These are phyloP conservation scores for Octopus bimaculoides DNA, from an alignment of 1,140 invertebrate genomes.

Conservation along the genomic window DNA sequence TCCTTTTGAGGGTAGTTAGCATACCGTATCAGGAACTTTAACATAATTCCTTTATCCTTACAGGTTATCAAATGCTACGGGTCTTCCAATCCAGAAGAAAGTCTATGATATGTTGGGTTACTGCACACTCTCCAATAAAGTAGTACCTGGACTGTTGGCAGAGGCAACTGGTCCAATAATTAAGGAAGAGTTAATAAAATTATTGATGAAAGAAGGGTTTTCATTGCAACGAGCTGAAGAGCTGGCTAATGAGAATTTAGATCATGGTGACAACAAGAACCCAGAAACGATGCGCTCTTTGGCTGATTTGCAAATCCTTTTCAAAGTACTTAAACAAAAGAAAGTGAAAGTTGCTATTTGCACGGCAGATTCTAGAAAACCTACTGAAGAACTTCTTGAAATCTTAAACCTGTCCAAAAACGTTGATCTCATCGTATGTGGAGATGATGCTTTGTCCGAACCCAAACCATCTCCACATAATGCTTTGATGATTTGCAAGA, in stretches of 20 bases:
- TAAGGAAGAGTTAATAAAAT: conserved; percentile 47
- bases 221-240: conserved; percentile 26
- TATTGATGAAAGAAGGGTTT: conserved; percentile 54
- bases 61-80: conserved; percentile 42
- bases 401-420: conserved; percentile 45
- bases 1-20: too few species aligned
- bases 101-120: conserved; percentile 57
- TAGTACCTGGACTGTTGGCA: conserved; percentile 58
- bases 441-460: conserved; percentile 55
- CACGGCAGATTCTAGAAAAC: conserved; percentile 56
- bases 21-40: background rate
- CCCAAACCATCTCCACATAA: conserved; percentile 60
- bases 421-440: conserved; percentile 58
- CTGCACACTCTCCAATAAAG: conserved; percentile 41
- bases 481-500: conserved; percentile 56
- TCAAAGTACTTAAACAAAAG: conserved; percentile 53
- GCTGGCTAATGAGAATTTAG: conserved; percentile 39
- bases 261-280: conserved; percentile 37
- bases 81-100: conserved; percentile 45
- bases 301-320: conserved; percentile 53
- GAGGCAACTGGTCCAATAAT: conserved; percentile 54
- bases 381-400: conserved; percentile 49
- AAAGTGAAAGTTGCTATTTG: conserved; percentile 60
- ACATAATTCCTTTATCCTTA: conserved; percentile 5
- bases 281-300: conserved; percentile 50